A percentile compares a stretch with the other conserved stretches of the same genome.
These are phyloP conservation scores for Peromyscus polionotus DNA, from an alignment of 2,113 vertebrate genomes.

Conservation along the genomic window DNA sequence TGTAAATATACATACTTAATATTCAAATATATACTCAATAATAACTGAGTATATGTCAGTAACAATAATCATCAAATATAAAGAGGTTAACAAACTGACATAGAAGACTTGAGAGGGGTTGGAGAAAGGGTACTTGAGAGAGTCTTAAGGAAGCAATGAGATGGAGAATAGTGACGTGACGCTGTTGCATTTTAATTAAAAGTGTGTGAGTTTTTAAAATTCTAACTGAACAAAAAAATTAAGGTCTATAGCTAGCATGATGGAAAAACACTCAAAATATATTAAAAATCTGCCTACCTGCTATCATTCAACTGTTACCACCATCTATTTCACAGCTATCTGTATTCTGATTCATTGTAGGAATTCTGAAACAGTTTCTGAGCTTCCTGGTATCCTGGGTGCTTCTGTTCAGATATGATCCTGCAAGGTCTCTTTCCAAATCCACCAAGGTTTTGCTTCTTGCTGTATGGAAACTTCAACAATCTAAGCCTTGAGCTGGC, in stretches of 20 bases:
- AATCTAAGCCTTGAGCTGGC: background rate
- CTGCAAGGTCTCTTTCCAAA: background rate
- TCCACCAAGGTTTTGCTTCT: background rate
- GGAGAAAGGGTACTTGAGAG: background rate
- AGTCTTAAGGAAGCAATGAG: background rate
- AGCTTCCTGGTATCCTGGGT: background rate
- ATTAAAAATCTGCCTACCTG: background rate
- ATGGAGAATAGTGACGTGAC: background rate
- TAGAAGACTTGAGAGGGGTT: accelerated
- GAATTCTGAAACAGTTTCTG: background rate
- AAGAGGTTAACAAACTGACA: background rate
- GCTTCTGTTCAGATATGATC: background rate
- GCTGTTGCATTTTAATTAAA: background rate
- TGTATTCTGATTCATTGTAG: background rate
- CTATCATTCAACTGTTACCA: background rate
- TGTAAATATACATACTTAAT: background rate
- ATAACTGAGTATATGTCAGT: background rate
- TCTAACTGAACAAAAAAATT: background rate
- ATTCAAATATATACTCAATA: background rate
- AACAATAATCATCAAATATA: background rate
- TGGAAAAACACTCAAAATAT: background rate
- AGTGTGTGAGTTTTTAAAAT: background rate
- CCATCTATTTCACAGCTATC: accelerated
- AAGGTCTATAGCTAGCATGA: background rate
- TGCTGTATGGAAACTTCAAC: background rate